Base-by-base conservation (phyloP, 2,888 invertebrate species). In the Agriopis marginaria region DNA sequence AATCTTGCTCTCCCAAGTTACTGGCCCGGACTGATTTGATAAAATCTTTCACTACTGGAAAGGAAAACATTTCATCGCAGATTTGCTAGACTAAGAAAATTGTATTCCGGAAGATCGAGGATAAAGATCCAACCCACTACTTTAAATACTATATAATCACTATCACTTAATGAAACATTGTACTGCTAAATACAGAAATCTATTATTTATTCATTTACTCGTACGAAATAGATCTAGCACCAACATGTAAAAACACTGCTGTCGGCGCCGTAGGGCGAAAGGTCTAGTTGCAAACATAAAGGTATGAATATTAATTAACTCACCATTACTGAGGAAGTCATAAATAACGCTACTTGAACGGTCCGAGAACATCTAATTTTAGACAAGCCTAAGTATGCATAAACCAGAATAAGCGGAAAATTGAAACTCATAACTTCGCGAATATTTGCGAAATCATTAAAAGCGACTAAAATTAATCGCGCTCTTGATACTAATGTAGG, bases 271-370 rank as follows among this genome's bases (percentile, higher is more conserved):
- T 10, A 12, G 65, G 17, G 45, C 53, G 32, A 50, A 17, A 49
- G 45, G n/a, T 56, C 17, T 66, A 39, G 58, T 58, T 68, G 56
- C 47, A 49, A 45, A 50, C 56, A 58, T 66, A 62, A 75, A 75
- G 70, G 70, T 76, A 79, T 69, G 75, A 73, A 79, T 77, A 79
- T 82, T 82, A 83, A 85, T 86, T 82, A 81, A 75, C 74, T 71
- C 79, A 76, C 66, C 70, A 74, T 75, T 75, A 74, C 73, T 64
- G 62, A 78, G 84, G 84, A 85, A 84, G 82, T 79, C 74, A 79
- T 86, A 85, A 85, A 85, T 75, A 74, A 75, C 58, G 76, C 62
- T 77, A 71, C 75, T 79, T 73, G 75, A 80, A 77, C 82, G 70
- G 77, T 68, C 72, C 72, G 76, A 66, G 76, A 72, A 72, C 68